Percentiles rank a stretch among this genome's conserved stretches.
These are phyloP conservation scores for Eilema caniola DNA, from an alignment of 2,888 invertebrate genomes.

Conservation along the genomic window DNA sequence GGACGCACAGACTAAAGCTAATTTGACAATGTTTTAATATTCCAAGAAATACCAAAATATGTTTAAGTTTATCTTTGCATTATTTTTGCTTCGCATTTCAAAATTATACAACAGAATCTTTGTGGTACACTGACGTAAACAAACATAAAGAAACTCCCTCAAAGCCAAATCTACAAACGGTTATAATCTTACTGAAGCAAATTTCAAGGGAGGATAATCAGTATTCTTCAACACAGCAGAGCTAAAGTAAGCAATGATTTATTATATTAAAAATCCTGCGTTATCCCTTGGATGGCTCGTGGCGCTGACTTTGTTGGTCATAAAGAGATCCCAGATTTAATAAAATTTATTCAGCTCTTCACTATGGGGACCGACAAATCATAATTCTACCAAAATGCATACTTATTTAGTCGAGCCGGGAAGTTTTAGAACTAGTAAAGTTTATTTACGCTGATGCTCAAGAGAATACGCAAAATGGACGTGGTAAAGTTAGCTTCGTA, in stretches of 20 bases:
- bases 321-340: constrained; percentile 83
- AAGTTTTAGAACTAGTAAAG: constrained; percentile 81
- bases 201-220: constrained; percentile 53
- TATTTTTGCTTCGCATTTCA: constrained; percentile 27
- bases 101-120: constrained; percentile 45
- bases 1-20: too few species aligned
- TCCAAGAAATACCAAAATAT: not conserved
- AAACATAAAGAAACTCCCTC: constrained; percentile 40
- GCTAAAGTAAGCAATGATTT: constrained; percentile 70
- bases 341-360: constrained; percentile 83
- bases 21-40: not conserved
- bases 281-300: constrained; percentile 68
- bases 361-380: constrained; percentile 83
- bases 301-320: constrained; percentile 78
- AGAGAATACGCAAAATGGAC: constrained; percentile 54
- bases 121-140: constrained; percentile 37
- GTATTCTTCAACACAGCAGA: constrained; percentile 55
- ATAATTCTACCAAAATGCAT: constrained; percentile 81
- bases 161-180: constrained; percentile 37
- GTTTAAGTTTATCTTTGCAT: constrained; percentile 2
- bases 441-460: constrained; percentile 74
- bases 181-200: constrained; percentile 50
- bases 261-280: constrained; percentile 76
- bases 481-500: constrained; percentile 6
- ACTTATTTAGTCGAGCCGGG: constrained; percentile 81